Evolutionary conservation across 2,888 invertebrate species (phyloP).

Genomic region (Trichogramma dendrolimi): DNA sequence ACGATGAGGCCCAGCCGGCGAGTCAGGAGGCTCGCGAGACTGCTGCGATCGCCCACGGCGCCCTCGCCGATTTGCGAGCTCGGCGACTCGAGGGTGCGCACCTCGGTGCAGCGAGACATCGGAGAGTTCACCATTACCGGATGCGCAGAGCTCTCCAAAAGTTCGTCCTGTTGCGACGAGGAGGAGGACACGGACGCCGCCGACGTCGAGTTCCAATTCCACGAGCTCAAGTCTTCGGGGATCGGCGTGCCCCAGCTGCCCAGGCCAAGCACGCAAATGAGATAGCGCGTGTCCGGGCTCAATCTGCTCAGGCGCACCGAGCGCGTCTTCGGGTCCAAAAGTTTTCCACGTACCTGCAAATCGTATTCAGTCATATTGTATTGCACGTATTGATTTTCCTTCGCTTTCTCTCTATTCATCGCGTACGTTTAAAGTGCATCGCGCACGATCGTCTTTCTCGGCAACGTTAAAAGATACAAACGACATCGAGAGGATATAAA

Average conservation of each 20-base stretch:
- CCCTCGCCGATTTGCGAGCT: slow-evolving; percentile 59
- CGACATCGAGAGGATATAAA: too few relatives aligned
- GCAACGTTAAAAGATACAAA: too few relatives aligned
- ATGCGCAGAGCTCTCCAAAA: slow-evolving; percentile 60
- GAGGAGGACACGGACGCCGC: slow-evolving; percentile 23
- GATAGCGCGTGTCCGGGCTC: slow-evolving; percentile 75
- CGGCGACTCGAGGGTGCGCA: slow-evolving; percentile 70
- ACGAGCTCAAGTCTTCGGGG: slow-evolving; percentile 49
- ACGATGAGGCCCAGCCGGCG: slow-evolving; percentile 80
- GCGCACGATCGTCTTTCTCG: not conserved
- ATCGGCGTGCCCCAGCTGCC: slow-evolving; percentile 67
- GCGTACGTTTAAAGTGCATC: too few relatives aligned
- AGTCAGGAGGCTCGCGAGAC: slow-evolving; percentile 72
- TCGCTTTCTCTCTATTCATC: not conserved
- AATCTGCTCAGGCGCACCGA: slow-evolving; percentile 72
- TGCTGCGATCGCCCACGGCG: slow-evolving; percentile 63
- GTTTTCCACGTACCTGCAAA: slow-evolving; percentile 70
- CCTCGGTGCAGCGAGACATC: slow-evolving; percentile 73
- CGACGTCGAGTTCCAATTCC: slow-evolving; percentile 41
- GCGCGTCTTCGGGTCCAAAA: slow-evolving; percentile 70
- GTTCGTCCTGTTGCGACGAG: slow-evolving; percentile 54
- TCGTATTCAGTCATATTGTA: not conserved
- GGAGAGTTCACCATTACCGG: slow-evolving; percentile 67
- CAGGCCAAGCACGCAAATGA: slow-evolving; percentile 80
- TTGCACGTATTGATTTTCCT: not conserved